Conservation (phyloP, 2,113 vertebrate genomes). For the Rattus rattus region DNA sequence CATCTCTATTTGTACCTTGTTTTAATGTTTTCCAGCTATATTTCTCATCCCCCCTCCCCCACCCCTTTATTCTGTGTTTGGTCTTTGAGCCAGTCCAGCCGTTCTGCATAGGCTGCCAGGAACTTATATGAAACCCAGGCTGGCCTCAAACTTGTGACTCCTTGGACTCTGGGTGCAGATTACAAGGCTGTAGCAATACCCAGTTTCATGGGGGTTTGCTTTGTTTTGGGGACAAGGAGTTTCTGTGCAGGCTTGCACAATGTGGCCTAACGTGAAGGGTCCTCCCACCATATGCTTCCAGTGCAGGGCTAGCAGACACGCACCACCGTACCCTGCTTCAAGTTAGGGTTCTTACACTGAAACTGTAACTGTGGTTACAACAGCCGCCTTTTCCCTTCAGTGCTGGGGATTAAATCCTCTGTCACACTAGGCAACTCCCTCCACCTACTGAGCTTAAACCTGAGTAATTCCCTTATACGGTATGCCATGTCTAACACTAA, state of each 20-base stretch:
- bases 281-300: neutral
- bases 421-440: too few species aligned
- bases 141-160: neutral
- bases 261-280: neutral
- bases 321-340: neutral
- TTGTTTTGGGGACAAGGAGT: neutral
- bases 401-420: neutral
- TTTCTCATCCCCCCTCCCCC: neutral
- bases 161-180: neutral
- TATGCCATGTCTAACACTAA: neutral
- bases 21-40: conserved; percentile 32
- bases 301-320: neutral
- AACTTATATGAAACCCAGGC: neutral
- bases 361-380: neutral
- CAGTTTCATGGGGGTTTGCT: neutral
- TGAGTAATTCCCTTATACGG: neutral
- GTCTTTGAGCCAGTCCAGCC: neutral
- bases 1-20: conserved; percentile 13
- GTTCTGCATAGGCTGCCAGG: neutral
- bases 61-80: neutral
- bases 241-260: neutral
- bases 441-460: neutral
- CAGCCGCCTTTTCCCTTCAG: neutral
- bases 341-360: conserved; percentile 2
- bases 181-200: neutral